A percentile compares a stretch with the other conserved stretches of the same genome.
Conservation (phyloP, 2,797 vertebrate genomes). For the Parauchenoglanis punctatus region DNA sequence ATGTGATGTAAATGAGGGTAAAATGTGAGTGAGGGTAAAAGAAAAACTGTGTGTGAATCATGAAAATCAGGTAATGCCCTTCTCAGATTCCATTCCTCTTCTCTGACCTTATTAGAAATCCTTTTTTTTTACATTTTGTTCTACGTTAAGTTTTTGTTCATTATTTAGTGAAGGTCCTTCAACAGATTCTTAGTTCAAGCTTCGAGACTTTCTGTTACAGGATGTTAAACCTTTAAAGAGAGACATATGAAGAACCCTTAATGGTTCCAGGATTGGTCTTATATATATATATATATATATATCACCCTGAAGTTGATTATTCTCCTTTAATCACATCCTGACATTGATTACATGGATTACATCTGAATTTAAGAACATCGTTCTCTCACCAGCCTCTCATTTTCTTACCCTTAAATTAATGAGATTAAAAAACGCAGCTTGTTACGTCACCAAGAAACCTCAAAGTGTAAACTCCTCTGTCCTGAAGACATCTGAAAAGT, state of each 20-base stretch:
- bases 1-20: constrained; percentile 22
- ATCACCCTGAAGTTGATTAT: too few relatives aligned
- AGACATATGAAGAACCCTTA: background rate
- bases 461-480: background rate
- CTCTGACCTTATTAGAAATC: background rate
- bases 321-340: too few relatives aligned
- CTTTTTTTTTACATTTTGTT: background rate
- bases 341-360: too few relatives aligned
- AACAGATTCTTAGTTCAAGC: background rate
- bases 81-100: background rate
- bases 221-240: too few relatives aligned
- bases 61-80: constrained; percentile 19
- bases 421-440: background rate
- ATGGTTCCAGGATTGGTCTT: background rate
- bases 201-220: background rate
- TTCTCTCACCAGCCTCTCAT: too few relatives aligned
- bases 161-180: background rate
- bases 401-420: background rate
- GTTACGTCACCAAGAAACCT: background rate
- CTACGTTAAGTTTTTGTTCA: background rate
- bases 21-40: constrained; percentile 13
- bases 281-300: too few relatives aligned
- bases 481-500: background rate
- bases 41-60: constrained; percentile 3
- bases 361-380: too few relatives aligned